phyloP scores from a whole-genome alignment of 2,113 vertebrate species.

The Astur gentilis region DNA sequence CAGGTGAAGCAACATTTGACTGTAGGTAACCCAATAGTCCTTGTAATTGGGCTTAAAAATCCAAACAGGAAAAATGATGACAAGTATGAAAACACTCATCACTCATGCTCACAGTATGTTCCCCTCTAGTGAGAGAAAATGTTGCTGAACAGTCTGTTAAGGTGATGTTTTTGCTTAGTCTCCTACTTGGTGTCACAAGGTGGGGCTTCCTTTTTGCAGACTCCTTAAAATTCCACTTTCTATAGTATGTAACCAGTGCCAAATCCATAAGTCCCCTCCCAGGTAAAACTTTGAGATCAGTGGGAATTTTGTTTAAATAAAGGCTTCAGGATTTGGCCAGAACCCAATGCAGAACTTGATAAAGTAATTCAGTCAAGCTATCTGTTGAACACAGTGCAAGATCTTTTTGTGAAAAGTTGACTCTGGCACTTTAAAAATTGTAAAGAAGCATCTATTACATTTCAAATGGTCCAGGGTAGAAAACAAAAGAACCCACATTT shows the following conservation, averaged over 20 bases:
- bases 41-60: slow-evolving; percentile 32
- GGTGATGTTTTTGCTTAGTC: neutral
- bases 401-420: neutral
- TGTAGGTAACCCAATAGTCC: slow-evolving; percentile 10
- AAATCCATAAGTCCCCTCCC: neutral
- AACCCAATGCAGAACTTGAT: neutral
- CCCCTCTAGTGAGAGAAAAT: neutral
- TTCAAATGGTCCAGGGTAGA: neutral
- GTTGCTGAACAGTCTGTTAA: neutral
- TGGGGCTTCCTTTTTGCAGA: neutral
- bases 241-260: neutral
- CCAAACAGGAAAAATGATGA: slow-evolving; percentile 21
- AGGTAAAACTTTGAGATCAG: neutral
- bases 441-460: neutral
- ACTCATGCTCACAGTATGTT: neutral
- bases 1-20: slow-evolving; percentile 27
- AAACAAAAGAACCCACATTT: neutral
- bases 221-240: neutral
- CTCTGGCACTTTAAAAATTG: neutral
- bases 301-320: neutral
- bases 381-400: neutral
- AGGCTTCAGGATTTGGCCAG: neutral
- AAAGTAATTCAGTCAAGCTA: neutral
- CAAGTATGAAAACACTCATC: neutral
- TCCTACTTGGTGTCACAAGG: neutral